Evolutionary conservation across 2,113 vertebrate genomes (phyloP), one percentile per base, ranked within the genome.

Genomic region (Globicephala melas): DNA sequence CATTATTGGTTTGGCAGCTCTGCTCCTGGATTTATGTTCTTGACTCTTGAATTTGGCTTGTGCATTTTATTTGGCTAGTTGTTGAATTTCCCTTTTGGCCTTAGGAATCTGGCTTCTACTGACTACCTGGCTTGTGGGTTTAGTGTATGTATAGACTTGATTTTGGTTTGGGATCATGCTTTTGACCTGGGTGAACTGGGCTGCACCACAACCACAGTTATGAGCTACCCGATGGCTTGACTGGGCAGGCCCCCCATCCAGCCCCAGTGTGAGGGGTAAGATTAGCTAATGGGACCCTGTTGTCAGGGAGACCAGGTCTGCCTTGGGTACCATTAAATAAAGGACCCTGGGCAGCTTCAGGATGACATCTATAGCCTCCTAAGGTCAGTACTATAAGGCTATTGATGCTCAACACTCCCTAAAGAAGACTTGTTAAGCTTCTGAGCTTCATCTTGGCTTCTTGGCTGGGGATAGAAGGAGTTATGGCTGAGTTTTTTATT

Each of bases 31-130:
- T 91, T 92, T 96, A 68, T 84, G 44, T 84, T 90, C 55, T 80
- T 5, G 13, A 28, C 60, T 88, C 81, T 97, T 96, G 15, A 93
- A 91, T 84, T 94, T 86, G 55, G 44, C 65, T 93, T 67, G n/a
- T 95, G 33, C 0, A 0, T 44, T 92, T 85, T 91, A 62, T 63
- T 97, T 65, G 68, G 70, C 55, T 91, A 74, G 38, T 81, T 71
- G 53, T 73, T 91, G 77, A 94, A 60, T 94, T 96, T 97, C 38
- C 60, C 38, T 93, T 58, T 93, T 93, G 89, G 70, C 31, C 81
- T 93, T 81, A 55, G 41, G 33, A 55, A 88, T 60, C 5, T 81
- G 53, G 31, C 44, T 93, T 88, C 36, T 23, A 23, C 47, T 79
- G 63, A 38, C 5, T 62, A 10, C 33, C 6, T 94, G 60, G 38